A percentile compares a stretch with the other conserved stretches of the same genome.
These are phyloP conservation scores for Lepeophtheirus salmonis DNA, from an alignment of 1,140 invertebrate species.

Conservation along the genomic window DNA sequence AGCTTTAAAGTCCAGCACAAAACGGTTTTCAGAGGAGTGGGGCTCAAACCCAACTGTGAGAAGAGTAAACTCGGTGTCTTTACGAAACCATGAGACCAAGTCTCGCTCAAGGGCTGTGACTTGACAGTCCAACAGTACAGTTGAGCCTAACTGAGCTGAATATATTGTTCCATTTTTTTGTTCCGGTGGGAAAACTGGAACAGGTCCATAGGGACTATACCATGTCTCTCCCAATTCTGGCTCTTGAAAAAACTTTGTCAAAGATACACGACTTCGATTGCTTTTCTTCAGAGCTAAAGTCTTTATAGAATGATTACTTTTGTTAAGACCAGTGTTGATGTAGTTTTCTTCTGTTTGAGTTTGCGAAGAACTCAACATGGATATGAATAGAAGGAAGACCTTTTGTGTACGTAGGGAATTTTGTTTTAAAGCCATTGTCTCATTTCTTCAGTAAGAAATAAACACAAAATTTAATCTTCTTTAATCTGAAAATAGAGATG, in stretches of 20 bases:
- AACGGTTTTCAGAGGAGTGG: constrained; percentile 3
- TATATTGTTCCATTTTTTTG: constrained; percentile 9
- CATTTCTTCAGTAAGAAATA: no score
- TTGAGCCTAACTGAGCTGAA: neutral
- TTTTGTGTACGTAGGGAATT: no score
- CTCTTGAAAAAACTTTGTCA: constrained; percentile 12
- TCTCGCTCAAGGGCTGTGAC: constrained; percentile 9
- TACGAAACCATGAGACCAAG: constrained; percentile 11
- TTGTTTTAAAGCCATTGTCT: no score
- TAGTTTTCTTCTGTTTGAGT: no score
- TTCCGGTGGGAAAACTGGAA: neutral
- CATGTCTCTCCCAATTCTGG: constrained; percentile 5
- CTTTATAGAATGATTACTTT: no score
- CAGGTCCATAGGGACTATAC: constrained; percentile 10
- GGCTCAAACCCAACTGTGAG: constrained; percentile 11
- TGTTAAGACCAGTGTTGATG: no score
- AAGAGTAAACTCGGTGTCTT: neutral
- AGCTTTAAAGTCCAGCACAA: constrained; percentile 7
- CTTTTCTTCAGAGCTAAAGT: no score
- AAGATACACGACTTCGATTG: neutral
- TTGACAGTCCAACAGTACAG: neutral
- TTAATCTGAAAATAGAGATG: no score
- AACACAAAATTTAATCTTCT: no score
- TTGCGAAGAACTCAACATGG: no score
- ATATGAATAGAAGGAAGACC: no score